Percentiles rank a stretch among this genome's conserved stretches.
Conservation (phyloP, 2,113 vertebrate genomes). For the Callopanchax toddi region DNA sequence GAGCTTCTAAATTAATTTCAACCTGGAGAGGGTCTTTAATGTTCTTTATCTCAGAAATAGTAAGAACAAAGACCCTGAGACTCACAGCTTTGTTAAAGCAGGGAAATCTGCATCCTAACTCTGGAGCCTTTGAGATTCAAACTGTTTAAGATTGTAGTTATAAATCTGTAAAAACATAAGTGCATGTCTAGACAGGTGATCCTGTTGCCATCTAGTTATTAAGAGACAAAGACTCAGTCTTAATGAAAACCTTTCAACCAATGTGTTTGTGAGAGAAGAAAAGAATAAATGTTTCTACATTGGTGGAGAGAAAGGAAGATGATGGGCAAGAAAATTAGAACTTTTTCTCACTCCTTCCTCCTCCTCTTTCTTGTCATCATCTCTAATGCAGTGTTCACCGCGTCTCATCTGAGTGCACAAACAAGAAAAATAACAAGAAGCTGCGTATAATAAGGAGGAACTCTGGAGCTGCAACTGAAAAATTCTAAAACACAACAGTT, state of each 20-base stretch:
- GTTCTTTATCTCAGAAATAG: background rate
- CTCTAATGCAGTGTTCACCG: background rate
- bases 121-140: background rate
- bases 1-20: background rate
- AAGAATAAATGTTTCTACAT: constrained; percentile 6
- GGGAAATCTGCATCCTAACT: too few species aligned
- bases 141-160: background rate
- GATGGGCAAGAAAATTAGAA: constrained; percentile 12
- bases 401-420: constrained; percentile 3
- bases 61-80: background rate
- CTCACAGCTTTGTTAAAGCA: background rate
- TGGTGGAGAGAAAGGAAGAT: constrained; percentile 8
- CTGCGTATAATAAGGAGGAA: background rate
- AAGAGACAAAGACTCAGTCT: background rate
- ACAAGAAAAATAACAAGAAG: constrained; percentile 5
- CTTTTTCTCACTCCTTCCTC: background rate
- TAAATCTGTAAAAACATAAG: constrained; percentile 16
- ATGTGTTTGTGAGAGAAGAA: constrained; percentile 10
- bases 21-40: background rate
- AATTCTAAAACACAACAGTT: too few species aligned
- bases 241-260: constrained; percentile 33
- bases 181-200: constrained; percentile 4
- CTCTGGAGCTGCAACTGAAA: too few species aligned
- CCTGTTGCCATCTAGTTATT: background rate
- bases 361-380: constrained; percentile 2